Conservation (phyloP, 1,140 invertebrate species). For the Heliconius nattereri region DNA sequence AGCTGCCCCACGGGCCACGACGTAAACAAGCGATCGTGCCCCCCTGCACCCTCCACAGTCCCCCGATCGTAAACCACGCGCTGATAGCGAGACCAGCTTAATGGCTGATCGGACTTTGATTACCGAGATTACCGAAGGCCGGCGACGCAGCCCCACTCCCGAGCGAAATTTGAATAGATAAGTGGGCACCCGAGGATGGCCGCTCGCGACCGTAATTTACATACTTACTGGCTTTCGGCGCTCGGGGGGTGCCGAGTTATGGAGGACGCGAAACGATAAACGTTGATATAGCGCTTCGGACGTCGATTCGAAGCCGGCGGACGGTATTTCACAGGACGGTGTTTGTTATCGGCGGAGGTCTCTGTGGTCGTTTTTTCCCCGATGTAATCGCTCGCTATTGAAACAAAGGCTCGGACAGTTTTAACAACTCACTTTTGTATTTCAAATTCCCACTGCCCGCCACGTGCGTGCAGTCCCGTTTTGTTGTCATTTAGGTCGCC, state of each 20-base stretch:
- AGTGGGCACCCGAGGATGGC: conserved; percentile 74
- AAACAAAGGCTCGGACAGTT: conserved; percentile 52
- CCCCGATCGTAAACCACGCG: conserved; percentile 76
- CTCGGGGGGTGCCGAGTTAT: conserved; percentile 74
- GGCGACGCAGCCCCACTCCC: conserved; percentile 69
- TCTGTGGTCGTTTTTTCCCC: conserved; percentile 51
- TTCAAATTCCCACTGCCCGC: conserved; percentile 41
- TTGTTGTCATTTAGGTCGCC: conserved; percentile 36
- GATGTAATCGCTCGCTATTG: conserved; percentile 59
- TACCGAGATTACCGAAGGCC: conserved; percentile 78
- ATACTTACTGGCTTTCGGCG: conserved; percentile 79
- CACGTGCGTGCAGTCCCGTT: conserved; percentile 44
- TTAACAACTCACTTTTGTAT: conserved; percentile 57
- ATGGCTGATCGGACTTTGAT: conserved; percentile 81
- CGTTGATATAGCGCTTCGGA: conserved; percentile 74
- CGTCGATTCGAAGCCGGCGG: conserved; percentile 66
- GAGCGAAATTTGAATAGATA: conserved; percentile 79
- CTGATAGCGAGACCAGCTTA: conserved; percentile 78
- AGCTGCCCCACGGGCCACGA: conserved; percentile 52
- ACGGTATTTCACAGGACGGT: conserved; percentile 51
- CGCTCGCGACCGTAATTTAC: conserved; percentile 78
- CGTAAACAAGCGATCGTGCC: conserved; percentile 75
- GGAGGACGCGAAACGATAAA: conserved; percentile 77
- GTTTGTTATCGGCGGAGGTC: conserved; percentile 62
- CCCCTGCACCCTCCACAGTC: conserved; percentile 49